A percentile compares a stretch with the other conserved stretches of the same genome.
Conservation (phyloP, 2,888 invertebrate species). For the Drosophila quinaria region DNA sequence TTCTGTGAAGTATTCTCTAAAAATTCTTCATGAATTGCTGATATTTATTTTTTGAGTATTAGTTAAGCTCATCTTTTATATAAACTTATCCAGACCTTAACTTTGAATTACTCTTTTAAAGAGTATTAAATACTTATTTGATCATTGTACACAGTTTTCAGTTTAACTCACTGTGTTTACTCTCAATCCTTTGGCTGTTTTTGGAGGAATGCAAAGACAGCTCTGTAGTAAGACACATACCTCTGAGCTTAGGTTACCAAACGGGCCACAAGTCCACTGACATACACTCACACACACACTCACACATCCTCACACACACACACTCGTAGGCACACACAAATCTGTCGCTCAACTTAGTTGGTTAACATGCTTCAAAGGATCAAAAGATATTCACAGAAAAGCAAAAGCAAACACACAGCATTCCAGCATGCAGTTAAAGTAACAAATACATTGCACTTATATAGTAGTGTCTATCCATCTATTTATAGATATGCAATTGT, state of each 20-base stretch:
- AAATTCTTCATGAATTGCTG: too few species aligned
- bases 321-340: background rate
- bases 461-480: background rate
- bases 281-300: background rate
- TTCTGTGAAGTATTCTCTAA: too few species aligned
- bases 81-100: background rate
- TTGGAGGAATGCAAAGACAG: background rate
- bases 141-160: background rate
- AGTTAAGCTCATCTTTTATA: background rate
- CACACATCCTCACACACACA: background rate
- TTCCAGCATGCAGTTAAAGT: constrained; percentile 48
- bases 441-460: constrained; percentile 5
- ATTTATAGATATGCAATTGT: constrained; percentile 15
- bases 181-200: background rate
- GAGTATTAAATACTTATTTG: background rate
- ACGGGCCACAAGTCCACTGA: constrained; percentile 18
- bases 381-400: constrained; percentile 34
- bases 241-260: constrained; percentile 18
- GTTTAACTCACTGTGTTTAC: background rate
- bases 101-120: background rate
- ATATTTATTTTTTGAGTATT: background rate
- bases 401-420: constrained; percentile 50
- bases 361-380: constrained; percentile 39
- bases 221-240: background rate
- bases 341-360: constrained; percentile 29